A percentile compares a stretch with the other conserved stretches of the same genome.
Evolutionary conservation across 2,797 vertebrate genomes (phyloP).

Genomic region (Sciurus carolinensis): DNA sequence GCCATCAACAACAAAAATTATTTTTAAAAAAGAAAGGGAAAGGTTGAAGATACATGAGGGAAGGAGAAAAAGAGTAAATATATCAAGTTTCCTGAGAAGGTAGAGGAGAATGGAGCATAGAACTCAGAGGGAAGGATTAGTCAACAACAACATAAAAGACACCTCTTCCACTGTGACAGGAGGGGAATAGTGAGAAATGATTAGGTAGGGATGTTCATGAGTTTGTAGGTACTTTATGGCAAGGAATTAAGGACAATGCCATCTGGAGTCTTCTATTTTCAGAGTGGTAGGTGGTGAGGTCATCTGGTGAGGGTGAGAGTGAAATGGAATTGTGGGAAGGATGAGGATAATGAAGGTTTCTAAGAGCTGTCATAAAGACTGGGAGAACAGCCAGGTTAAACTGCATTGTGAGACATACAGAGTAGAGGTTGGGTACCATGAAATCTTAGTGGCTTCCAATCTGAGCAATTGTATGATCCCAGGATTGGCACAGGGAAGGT

Average conservation of each 20-base stretch:
- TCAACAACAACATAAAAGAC: background rate
- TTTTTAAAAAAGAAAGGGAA: too few relatives aligned
- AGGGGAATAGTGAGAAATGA: conserved; percentile 27
- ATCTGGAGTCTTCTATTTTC: background rate
- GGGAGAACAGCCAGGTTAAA: conserved; percentile 3
- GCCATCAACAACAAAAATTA: too few relatives aligned
- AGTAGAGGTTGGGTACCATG: background rate
- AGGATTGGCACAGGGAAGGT: conserved; percentile 25
- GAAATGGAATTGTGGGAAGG: too few relatives aligned
- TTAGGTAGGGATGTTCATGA: background rate
- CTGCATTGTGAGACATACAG: background rate
- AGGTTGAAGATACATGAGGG: conserved; percentile 13
- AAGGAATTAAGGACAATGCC: background rate
- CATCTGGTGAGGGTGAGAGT: background rate
- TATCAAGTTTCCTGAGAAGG: background rate
- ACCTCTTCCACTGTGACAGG: background rate
- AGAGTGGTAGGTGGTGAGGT: background rate
- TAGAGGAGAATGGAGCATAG: background rate
- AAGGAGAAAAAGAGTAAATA: background rate
- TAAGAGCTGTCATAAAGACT: conserved; percentile 35
- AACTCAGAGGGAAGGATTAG: background rate
- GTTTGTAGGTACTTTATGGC: conserved; percentile 16
- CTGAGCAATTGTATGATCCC: conserved; percentile 16
- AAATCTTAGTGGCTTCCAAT: conserved; percentile 43
- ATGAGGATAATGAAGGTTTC: background rate